Base-by-base conservation (phyloP, 2,113 vertebrate species). In the Rhynchomys soricoides region DNA sequence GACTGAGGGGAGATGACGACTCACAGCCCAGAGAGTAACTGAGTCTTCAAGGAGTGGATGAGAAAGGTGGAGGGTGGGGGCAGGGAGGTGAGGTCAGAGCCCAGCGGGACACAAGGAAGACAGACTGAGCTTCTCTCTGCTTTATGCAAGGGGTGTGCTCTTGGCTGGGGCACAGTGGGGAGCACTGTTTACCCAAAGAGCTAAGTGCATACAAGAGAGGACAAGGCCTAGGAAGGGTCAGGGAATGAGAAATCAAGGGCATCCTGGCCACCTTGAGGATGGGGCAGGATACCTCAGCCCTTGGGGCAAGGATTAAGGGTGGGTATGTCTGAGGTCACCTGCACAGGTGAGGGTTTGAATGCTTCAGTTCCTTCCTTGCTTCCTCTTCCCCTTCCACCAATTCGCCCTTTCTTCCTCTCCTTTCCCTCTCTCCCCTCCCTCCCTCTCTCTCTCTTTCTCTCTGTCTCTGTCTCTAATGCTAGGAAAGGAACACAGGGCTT, bases 311-410 rank as follows among this genome's bases (percentile, higher is more conserved):
- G 43, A 59, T 22, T 68, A 11, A 86, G 59, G 24, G 22, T 48
- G n/a, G 43, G 1, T 40, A 62, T 26, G 50, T 40, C 26, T 70
- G 37, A 48, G 31, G 52, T 45, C 6, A 11, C 19, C 22, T 70
- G 13, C 7, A 3, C 3, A 71, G 31, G 9, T 62, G 31, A 59
- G 13, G 7, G 1, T 10, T 31, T 16, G 31, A 7, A 3, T n/a
- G 68, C 45, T 64, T 95, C 79, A 48, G 1, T 37, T 89, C 92
- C 71, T 85, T 45, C 26, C 34, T n/a, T 7, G 22, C 21, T 64
- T 22, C 57, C n/a, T 45, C n/a, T 17, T 17, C 8, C 21, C 57
- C 59, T 85, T 15, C 57, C 22, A 40, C 11, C 13, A 21, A 17
- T 45, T 11, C 19, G 5, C 31, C 11, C 21, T 17, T 13, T 34